Evolutionary conservation across 2,113 vertebrate species (phyloP), one percentile per base, ranked within the genome.

Genomic region (Nerophis lumbriciformis): DNA sequence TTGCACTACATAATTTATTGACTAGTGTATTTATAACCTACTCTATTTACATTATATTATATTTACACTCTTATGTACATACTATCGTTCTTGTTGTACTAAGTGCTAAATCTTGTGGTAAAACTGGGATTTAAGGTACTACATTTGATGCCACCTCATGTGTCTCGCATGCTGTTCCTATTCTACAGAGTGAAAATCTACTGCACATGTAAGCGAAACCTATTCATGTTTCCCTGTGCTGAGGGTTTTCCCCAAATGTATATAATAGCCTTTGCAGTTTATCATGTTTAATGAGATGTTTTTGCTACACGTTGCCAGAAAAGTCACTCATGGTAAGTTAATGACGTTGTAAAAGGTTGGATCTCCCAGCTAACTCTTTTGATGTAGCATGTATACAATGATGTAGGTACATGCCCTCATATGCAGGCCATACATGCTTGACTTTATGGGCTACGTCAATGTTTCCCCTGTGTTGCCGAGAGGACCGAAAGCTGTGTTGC

Each of bases 331-430:
- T 1, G 15, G 19, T 67, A 69, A 75, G n/a, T 70, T 35, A 57
- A 48, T 64, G 36, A 71, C 16, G n/a, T 50, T 39, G 15, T 15
- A 55, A 68, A 68, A 68, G 66, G 19, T 66, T 73, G 38, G 28
- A 45, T 54, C 7, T 7, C 3, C 10, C n/a, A 56, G 63, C 21
- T 59, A 37, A 38, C 16, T n/a, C 56, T 60, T 59, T 39, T n/a
- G 37, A 50, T 16, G 16, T 16, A 50, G 16, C 16, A 19, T 16
- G 49, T n/a, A 47, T 19, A 14, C 71, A 19, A 52, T 0, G 48
- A 8, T 68, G 45, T 38, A 53, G 15, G 15, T 51, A 37, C 28
- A 21, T 44, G n/a, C n/a, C 10, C 9, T 59, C 4, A 39, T 57
- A n/a, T 48, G 35, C 39, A 9, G 28, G 28, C 28, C 28, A 28